A percentile compares a stretch with the other conserved stretches of the same genome.
These are phyloP conservation scores for Syrrhaptes paradoxus DNA, from an alignment of 2,113 vertebrate genomes.

Conservation along the genomic window DNA sequence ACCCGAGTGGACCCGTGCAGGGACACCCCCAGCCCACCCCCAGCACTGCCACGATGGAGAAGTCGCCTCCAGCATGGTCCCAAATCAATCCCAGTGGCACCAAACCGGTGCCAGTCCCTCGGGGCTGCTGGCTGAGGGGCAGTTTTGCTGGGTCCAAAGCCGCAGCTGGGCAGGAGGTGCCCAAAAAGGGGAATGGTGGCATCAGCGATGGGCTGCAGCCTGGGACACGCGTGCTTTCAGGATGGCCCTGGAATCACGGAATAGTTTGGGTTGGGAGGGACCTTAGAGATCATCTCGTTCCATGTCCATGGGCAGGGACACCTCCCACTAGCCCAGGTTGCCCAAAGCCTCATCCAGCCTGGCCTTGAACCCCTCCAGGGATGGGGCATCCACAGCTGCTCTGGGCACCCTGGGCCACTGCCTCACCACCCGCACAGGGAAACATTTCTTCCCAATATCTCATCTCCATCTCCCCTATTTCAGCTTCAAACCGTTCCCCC, in stretches of 20 bases:
- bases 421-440: too few species aligned
- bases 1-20: not conserved
- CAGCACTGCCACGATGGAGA: rapidly evolving
- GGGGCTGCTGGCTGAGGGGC: not conserved
- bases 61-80: rapidly evolving
- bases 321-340: too few species aligned
- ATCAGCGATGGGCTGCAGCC: not conserved
- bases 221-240: rapidly evolving
- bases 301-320: too few species aligned
- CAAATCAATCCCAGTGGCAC: not conserved
- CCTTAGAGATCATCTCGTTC: too few species aligned
- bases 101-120: rapidly evolving
- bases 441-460: too few species aligned
- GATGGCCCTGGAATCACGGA: not conserved
- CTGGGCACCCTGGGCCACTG: too few species aligned
- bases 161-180: not conserved
- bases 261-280: too few species aligned
- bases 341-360: too few species aligned
- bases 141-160: not conserved
- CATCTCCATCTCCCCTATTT: too few species aligned
- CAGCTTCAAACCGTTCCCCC: too few species aligned
- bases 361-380: too few species aligned
- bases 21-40: not conserved
- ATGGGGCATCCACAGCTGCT: too few species aligned
- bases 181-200: not conserved